Evolutionary conservation across 2,797 vertebrate genomes (phyloP), one percentile per base, ranked within the genome.

Genomic region (Potorous gilbertii): DNA sequence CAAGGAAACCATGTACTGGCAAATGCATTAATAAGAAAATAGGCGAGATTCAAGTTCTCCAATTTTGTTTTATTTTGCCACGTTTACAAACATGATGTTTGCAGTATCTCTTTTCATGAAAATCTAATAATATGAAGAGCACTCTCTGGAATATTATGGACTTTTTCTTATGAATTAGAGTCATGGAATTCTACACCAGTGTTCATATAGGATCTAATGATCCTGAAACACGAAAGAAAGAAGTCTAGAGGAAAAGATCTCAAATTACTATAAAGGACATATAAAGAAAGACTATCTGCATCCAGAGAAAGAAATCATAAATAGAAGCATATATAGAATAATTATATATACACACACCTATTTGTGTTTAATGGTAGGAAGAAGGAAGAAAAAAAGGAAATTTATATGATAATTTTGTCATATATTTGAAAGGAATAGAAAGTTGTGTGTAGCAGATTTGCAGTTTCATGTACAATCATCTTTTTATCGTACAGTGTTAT

Each of bases 1-100:
- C 54, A 54, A 95, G 90, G 56, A 66, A 97, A 95, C 93, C 54
- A 90, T 91, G 40, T 56, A 5, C 57, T 95, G 81, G 87, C 55
- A 89, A 55, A 92, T 89, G 13, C 87, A 66, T 56, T 57, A 56
- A 90, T 92, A 93, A 93, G 27, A 93, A 1, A 91, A 28, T 16
- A 93, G 31, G 29, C 57, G 31, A 91, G 34, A 29, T 90, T 13
- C 94, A 54, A 59, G 29, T 59, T 94, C 95, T 96, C 54, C 90
- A 91, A 34, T 91, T 93, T 90, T 46, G 55, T 92, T 90, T 90
- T 96, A 11, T 57, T 93, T 1, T 90, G 16, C 92, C 92, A 87
- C 55, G 10, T 40, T 74, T 54, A 50, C 50, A 50, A 96, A 94
- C 95, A 56, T 1, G 54, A 4, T 16, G 3, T 16, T 90, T 94